These are phyloP conservation scores for Boleophthalmus pectinirostris DNA, from an alignment of 2,113 vertebrate species.

Conservation along the genomic window DNA sequence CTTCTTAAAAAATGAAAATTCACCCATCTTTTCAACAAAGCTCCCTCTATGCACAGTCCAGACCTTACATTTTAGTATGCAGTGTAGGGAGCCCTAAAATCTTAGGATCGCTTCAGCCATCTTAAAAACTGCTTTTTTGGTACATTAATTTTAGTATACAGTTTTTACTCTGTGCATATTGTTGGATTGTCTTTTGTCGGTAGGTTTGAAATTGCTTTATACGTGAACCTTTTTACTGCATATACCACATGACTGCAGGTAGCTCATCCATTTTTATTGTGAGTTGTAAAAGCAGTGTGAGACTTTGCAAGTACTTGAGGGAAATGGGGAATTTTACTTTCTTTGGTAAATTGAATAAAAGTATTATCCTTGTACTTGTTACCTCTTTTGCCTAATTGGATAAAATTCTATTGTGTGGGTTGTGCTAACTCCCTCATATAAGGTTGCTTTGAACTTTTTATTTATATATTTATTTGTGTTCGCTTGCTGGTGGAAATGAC, in stretches of 20 bases:
- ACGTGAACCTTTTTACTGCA: slow-evolving; percentile 12
- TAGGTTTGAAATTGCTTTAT: not conserved
- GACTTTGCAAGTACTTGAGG: not conserved
- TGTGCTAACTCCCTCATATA: too few species aligned
- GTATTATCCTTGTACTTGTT: not conserved
- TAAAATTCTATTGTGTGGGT: not conserved
- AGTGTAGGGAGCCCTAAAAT: slow-evolving; percentile 19
- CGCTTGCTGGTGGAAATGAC: too few species aligned
- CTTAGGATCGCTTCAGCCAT: slow-evolving; percentile 14
- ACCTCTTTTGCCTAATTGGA: not conserved
- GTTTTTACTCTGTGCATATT: slow-evolving; percentile 4
- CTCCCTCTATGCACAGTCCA: slow-evolving; percentile 45
- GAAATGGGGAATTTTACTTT: not conserved
- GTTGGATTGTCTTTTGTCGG: not conserved
- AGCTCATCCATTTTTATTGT: slow-evolving; percentile 20
- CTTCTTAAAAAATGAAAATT: too few species aligned
- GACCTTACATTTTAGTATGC: slow-evolving; percentile 62
- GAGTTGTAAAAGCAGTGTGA: not conserved
- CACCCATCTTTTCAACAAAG: slow-evolving; percentile 53
- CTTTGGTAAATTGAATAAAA: not conserved
- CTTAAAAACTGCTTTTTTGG: slow-evolving; percentile 13
- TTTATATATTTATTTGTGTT: too few species aligned
- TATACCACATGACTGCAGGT: slow-evolving; percentile 1
- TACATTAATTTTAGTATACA: not conserved
- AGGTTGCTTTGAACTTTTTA: too few species aligned